Percentiles rank a stretch among this genome's conserved stretches.
phyloP scores from a whole-genome alignment of 2,888 invertebrate species.

The Eupithecia exiguata region DNA sequence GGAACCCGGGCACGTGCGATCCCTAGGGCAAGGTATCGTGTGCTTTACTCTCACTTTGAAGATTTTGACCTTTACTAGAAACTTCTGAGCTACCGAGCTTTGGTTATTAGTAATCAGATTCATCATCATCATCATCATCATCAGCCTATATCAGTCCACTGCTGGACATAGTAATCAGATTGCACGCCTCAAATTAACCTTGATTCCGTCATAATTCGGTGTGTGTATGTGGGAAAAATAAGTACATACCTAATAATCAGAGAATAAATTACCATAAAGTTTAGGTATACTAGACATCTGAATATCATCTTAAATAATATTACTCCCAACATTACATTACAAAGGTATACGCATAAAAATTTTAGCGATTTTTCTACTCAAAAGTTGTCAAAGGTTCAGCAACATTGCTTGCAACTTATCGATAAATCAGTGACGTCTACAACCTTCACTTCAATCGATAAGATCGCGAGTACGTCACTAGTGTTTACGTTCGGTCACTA shows the following conservation, averaged over 20 bases:
- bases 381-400: neutral
- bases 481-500: conserved; percentile 74
- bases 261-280: neutral
- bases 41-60: conserved; percentile 30
- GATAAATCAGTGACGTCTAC: conserved; percentile 57
- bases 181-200: neutral
- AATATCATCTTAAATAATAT: neutral
- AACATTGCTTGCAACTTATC: conserved; percentile 19
- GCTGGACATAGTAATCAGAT: neutral
- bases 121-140: too few species aligned
- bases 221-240: neutral
- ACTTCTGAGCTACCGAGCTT: neutral
- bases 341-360: neutral
- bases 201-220: neutral
- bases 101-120: neutral
- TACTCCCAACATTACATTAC: neutral
- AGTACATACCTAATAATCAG: neutral
- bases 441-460: conserved; percentile 71
- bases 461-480: conserved; percentile 58
- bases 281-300: neutral
- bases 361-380: neutral
- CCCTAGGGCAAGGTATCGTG: conserved; percentile 42
- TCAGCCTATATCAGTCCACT: too few species aligned
- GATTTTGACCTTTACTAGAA: conserved; percentile 20
- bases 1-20: conserved; percentile 52